Evolutionary conservation across 2,797 vertebrate species (phyloP).

Genomic region (Phalloptychus januarius): DNA sequence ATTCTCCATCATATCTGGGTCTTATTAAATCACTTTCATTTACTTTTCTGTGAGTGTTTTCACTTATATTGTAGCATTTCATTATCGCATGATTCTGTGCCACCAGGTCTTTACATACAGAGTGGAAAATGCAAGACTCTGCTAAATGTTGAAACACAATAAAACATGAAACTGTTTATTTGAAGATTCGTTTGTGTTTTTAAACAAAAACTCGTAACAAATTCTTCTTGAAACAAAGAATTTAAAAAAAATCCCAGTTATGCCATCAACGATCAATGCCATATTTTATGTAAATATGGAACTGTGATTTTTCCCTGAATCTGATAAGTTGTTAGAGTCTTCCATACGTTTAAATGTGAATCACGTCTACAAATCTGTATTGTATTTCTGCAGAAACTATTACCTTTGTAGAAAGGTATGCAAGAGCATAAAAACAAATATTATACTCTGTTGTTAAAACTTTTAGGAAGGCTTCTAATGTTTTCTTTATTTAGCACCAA

Average conservation of each 20-base stretch:
- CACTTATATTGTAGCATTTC: neutral
- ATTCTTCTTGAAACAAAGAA: neutral
- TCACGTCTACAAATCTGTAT: neutral
- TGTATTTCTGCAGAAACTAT: no score
- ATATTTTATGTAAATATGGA: neutral
- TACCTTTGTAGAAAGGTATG: neutral
- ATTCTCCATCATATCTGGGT: neutral
- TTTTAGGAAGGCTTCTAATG: neutral
- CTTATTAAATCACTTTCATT: neutral
- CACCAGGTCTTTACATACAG: neutral
- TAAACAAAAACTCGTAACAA: neutral
- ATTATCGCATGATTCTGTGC: neutral
- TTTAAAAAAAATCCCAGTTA: neutral
- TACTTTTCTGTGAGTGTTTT: neutral
- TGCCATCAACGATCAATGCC: neutral
- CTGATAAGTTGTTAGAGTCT: neutral
- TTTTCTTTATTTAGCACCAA: neutral
- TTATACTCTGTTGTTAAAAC: neutral
- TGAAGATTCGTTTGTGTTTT: neutral
- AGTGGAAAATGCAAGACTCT: neutral
- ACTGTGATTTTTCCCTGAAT: neutral
- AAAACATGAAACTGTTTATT: neutral
- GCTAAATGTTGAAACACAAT: neutral
- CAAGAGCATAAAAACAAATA: neutral
- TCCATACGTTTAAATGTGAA: neutral